Evolutionary conservation across 2,113 vertebrate species (phyloP).

Genomic region (Pandion haliaetus): DNA sequence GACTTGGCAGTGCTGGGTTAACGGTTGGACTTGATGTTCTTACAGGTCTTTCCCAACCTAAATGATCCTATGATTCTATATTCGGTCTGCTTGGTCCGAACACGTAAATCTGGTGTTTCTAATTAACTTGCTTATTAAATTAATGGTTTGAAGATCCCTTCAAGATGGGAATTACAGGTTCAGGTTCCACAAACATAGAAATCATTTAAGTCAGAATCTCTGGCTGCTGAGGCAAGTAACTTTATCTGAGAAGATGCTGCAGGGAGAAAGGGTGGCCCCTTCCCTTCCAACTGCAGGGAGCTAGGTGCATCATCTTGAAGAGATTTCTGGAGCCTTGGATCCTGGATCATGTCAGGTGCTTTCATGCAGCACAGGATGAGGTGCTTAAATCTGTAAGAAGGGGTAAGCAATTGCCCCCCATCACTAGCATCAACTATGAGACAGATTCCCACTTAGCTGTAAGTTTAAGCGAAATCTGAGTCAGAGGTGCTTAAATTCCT

Average conservation of each 20-base stretch:
- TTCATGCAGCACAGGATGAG: too few relatives aligned
- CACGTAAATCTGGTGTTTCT: not conserved
- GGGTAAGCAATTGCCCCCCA: not conserved
- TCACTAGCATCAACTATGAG: fast-evolving
- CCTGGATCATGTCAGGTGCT: too few relatives aligned
- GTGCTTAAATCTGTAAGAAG: not conserved
- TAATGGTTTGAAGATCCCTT: not conserved
- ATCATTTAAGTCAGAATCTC: not conserved
- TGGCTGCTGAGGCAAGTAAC: not conserved
- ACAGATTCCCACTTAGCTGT: not conserved
- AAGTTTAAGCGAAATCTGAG: not conserved
- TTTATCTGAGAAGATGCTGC: not conserved
- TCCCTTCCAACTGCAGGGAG: not conserved
- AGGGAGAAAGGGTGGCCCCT: too few relatives aligned
- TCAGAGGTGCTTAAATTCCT: not conserved
- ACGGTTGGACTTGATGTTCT: fast-evolving
- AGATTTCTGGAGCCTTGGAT: not conserved
- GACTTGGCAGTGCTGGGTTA: not conserved
- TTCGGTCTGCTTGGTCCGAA: not conserved
- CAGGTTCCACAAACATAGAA: not conserved
- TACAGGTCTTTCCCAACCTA: not conserved
- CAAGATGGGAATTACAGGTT: not conserved
- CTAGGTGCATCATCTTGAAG: too few relatives aligned
- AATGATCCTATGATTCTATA: not conserved
- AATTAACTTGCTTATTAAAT: not conserved